Evolutionary conservation across 2,797 vertebrate genomes (phyloP).

Genomic region (Orientallactaga sibirica): DNA sequence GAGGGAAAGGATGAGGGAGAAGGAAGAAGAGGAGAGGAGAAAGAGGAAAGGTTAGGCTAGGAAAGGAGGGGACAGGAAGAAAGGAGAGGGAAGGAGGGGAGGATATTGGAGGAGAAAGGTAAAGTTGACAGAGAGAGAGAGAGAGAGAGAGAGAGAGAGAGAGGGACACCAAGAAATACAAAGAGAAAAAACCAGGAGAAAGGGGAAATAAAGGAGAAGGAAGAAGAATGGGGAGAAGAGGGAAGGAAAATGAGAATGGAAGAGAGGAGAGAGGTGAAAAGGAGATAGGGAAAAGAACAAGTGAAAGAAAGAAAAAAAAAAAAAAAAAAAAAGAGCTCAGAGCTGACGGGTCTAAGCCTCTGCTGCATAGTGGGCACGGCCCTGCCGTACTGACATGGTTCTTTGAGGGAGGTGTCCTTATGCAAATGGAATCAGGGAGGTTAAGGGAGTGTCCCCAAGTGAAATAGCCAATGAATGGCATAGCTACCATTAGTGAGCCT

Average conservation of each 20-base stretch:
- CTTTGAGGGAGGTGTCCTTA: not conserved
- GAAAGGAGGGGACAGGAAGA: too few species aligned
- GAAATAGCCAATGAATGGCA: not conserved
- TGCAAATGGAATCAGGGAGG: not conserved
- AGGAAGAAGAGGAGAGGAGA: too few species aligned
- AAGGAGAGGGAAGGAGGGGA: too few species aligned
- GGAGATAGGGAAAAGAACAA: too few species aligned
- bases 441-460: not conserved
- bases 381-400: not conserved
- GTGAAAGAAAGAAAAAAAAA: not conserved
- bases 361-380: not conserved
- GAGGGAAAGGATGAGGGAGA: too few species aligned
- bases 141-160: too few species aligned
- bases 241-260: not conserved
- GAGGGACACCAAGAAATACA: too few species aligned
- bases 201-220: too few species aligned
- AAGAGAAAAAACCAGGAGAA: too few species aligned
- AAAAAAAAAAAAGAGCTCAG: not conserved
- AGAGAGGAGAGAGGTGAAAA: too few species aligned
- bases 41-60: not conserved
- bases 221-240: not conserved
- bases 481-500: not conserved
- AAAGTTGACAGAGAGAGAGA: not conserved
- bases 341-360: not conserved
- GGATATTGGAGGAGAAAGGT: not conserved